Evolutionary conservation across 2,797 vertebrate genomes (phyloP).

Genomic region (Hoplostethus mediterraneus): DNA sequence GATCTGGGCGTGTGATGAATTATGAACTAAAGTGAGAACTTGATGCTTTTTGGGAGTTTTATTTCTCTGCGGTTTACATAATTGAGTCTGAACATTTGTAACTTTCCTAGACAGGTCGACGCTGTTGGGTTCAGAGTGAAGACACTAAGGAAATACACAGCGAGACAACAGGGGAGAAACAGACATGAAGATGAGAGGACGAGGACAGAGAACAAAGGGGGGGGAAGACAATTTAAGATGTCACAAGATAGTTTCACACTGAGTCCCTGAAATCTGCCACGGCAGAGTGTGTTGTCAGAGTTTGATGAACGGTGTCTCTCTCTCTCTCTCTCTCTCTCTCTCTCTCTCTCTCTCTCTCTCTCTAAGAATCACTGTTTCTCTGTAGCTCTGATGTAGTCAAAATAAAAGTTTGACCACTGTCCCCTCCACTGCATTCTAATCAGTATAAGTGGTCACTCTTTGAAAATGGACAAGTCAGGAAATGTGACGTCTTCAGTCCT

Average conservation of each 20-base stretch:
- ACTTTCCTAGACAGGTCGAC: conserved; percentile 75
- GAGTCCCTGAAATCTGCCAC: conserved; percentile 51
- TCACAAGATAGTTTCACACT: conserved; percentile 61
- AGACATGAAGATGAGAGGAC: conserved; percentile 65
- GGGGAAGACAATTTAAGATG: conserved; percentile 65
- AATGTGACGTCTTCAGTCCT: conserved; percentile 61
- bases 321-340: conserved; percentile 7
- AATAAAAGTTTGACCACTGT: conserved; percentile 52
- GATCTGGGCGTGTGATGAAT: conserved; percentile 69
- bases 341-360: neutral
- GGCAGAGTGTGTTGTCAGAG: conserved; percentile 46
- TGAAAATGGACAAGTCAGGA: conserved; percentile 64
- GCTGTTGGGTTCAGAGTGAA: conserved; percentile 73
- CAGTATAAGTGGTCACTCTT: conserved; percentile 65
- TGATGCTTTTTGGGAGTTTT: conserved; percentile 60
- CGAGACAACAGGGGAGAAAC: conserved; percentile 62
- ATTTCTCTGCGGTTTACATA: conserved; percentile 70
- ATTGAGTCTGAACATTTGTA: conserved; percentile 74
- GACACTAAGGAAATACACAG: conserved; percentile 59
- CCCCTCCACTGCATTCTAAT: conserved; percentile 58
- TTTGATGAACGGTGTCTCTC: conserved; percentile 52
- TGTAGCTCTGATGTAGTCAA: conserved; percentile 35
- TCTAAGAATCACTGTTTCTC: neutral
- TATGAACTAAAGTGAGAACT: conserved; percentile 71
- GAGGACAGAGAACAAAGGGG: conserved; percentile 56